A percentile compares a stretch with the other conserved stretches of the same genome.
Conservation (phyloP, 2,797 vertebrate genomes). For the Pseudomugil tenellus region DNA sequence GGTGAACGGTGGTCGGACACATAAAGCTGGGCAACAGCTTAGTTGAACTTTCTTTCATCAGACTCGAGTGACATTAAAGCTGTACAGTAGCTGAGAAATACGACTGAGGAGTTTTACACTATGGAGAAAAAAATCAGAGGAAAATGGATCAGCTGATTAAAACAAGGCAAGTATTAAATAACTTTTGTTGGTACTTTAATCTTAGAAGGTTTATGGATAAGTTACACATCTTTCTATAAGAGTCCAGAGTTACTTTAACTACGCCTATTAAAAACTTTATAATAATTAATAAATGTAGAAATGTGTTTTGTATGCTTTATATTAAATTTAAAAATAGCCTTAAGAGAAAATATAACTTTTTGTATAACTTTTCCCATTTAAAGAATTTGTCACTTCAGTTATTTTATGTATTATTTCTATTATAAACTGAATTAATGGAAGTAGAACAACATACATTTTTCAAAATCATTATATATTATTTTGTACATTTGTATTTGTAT, state of each 20-base stretch:
- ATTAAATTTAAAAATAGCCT: not conserved
- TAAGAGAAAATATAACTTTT: not conserved
- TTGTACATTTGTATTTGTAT: not conserved
- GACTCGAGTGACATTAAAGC: constrained; percentile 1
- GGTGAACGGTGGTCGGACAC: not conserved
- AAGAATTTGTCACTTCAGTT: not conserved
- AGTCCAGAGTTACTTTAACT: not conserved
- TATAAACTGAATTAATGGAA: too few species aligned
- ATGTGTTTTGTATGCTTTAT: not conserved
- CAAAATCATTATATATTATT: not conserved
- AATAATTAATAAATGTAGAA: not conserved
- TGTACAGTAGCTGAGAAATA: not conserved
- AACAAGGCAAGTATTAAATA: constrained; percentile 6
- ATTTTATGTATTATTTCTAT: not conserved
- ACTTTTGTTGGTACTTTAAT: not conserved
- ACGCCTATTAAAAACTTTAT: not conserved
- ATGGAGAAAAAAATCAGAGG: constrained; percentile 3
- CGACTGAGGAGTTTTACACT: not conserved
- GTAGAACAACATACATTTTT: not conserved
- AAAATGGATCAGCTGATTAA: constrained; percentile 11
- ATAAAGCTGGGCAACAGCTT: not conserved
- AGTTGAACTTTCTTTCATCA: not conserved
- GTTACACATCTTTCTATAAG: not conserved
- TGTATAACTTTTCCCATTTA: not conserved
- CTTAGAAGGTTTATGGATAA: too few species aligned